Evolutionary conservation across 2,888 invertebrate genomes (phyloP).

Genomic region (Drosophila fulvimacula): DNA sequence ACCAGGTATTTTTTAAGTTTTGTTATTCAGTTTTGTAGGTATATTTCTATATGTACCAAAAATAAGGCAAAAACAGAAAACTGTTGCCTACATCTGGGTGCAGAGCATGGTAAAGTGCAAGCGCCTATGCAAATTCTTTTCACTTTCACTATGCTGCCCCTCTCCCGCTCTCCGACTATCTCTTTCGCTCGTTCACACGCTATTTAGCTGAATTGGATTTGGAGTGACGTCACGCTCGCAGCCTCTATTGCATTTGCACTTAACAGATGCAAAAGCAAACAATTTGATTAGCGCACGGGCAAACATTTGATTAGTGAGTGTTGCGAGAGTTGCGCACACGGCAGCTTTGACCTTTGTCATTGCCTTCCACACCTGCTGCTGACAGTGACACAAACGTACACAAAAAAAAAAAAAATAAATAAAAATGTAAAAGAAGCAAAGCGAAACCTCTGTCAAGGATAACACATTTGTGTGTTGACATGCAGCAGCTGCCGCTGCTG

Average conservation of each 20-base stretch:
- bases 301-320: constrained; percentile 58
- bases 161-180: background rate
- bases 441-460: constrained; percentile 71
- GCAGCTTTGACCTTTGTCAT: constrained; percentile 52
- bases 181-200: background rate
- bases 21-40: background rate
- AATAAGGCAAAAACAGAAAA: background rate
- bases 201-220: constrained; percentile 24
- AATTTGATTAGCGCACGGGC: constrained; percentile 40
- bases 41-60: background rate
- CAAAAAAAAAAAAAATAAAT: background rate
- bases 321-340: constrained; percentile 39
- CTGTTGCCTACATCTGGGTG: background rate
- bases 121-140: constrained; percentile 15
- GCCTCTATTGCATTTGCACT: constrained; percentile 28
- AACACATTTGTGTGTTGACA: constrained; percentile 46
- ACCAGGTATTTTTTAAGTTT: background rate
- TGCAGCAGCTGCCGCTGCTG: constrained; percentile 32
- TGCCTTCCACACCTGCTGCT: constrained; percentile 66
- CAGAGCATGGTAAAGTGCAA: background rate
- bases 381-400: constrained; percentile 61
- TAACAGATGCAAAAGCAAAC: constrained; percentile 40
- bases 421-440: background rate
- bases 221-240: constrained; percentile 8
- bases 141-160: background rate